phyloP scores from a whole-genome alignment of 2,113 vertebrate genomes.

The Merops nubicus region DNA sequence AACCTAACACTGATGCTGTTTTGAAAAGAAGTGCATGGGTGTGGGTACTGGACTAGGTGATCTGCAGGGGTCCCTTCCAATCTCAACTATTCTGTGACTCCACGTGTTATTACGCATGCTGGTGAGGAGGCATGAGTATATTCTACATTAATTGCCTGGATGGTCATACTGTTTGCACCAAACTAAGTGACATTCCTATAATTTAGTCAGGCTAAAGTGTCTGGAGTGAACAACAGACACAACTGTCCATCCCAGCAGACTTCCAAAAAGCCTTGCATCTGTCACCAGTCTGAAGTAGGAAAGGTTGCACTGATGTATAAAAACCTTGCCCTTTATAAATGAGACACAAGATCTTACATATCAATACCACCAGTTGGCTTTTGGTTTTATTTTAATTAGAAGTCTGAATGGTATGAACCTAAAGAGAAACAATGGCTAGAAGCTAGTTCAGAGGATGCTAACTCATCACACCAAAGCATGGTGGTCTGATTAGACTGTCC shows the following conservation, averaged over 20 bases:
- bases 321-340: background rate
- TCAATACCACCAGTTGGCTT: background rate
- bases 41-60: background rate
- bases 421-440: background rate
- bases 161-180: background rate
- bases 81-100: background rate
- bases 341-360: background rate
- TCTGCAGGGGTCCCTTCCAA: background rate
- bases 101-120: background rate
- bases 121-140: background rate
- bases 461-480: background rate
- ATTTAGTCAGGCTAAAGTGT: background rate
- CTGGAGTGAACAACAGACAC: accelerated
- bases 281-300: background rate
- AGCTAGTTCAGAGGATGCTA: background rate
- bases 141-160: background rate
- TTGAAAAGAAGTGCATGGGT: background rate
- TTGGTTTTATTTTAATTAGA: background rate
- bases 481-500: background rate
- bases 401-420: background rate
- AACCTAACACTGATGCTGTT: background rate
- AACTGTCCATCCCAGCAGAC: background rate
- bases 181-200: background rate
- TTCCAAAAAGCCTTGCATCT: background rate
- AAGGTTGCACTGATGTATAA: background rate